Conservation (phyloP, 2,888 invertebrate species). For the Meteorus colon region DNA sequence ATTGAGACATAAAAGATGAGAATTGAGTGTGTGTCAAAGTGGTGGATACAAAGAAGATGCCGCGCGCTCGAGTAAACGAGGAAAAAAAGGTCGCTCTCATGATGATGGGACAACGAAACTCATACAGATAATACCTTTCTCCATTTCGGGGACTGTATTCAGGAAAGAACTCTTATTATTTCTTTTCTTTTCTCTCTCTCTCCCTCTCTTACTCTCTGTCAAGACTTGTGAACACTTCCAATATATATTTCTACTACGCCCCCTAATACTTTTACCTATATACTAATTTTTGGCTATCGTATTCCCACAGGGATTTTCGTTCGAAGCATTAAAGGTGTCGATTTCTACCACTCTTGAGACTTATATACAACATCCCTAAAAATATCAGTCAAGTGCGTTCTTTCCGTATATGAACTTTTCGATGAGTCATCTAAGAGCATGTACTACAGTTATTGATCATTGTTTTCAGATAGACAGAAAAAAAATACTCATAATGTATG, state of each 20-base stretch:
- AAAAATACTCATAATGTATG: background rate
- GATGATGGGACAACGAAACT: background rate
- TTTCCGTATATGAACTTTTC: background rate
- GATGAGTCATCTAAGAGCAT: conserved; percentile 37
- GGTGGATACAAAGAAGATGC: conserved; percentile 20
- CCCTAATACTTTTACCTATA: background rate
- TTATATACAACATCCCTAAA: background rate
- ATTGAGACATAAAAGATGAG: conserved; percentile 18
- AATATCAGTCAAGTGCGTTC: too few species aligned
- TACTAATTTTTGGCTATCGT: conserved; percentile 15
- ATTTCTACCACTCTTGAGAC: conserved; percentile 31
- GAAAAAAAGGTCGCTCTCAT: background rate
- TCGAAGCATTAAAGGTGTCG: conserved; percentile 27
- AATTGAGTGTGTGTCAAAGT: conserved; percentile 15
- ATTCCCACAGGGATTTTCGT: conserved; percentile 21
- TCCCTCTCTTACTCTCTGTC: background rate
- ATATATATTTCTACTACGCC: conserved; percentile 2
- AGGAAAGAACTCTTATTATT: background rate
- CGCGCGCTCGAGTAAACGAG: conserved; percentile 33
- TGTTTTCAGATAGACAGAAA: background rate
- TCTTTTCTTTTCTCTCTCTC: too few species aligned
- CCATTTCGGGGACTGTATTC: background rate
- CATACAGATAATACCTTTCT: conserved; percentile 28
- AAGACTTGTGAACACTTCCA: background rate
- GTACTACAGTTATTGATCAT: background rate